Evolutionary conservation across 2,888 invertebrate genomes (phyloP), one percentile per base, ranked within the genome.

Genomic region (Heliconius charithonia): DNA sequence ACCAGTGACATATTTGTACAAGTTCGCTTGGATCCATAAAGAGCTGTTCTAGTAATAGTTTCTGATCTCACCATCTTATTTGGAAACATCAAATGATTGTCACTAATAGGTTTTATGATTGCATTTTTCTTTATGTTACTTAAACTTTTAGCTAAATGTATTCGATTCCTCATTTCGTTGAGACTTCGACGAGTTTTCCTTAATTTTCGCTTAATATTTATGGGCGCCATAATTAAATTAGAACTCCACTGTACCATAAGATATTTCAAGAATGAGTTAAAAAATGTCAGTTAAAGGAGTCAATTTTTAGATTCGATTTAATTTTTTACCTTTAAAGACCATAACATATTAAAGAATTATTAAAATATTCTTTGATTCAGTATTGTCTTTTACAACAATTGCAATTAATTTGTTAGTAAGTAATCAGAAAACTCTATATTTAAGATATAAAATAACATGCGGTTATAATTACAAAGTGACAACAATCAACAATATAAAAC

Each of bases 101-200:
- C 85, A 75, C 92, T 92, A 73, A 93, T 86, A 74, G 63, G 56
- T 71, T 83, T 84, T 63, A 73, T 77, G 12, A 32, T 56, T 62
- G 66, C 77, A 74, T 81, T 82, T n/a, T 67, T 74, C 63, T 80
- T 80, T 69, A 83, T 63, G 3, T 63, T 56, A 51, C 6, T 56
- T 41, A 10, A 51, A 67, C 79, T 67, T 75, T 76, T 77, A 78
- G 76, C 76, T 66, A 75, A 37, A 63, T 66, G 87, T 73, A 88
- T 88, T 80, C 88, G 87, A 84, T 90, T 93, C 83, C 91, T 89
- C 70, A 93, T 84, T 87, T 93, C 91, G 81, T 94, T 88, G 10
- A 93, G 85, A 81, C 87, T 89, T 84, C 89, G 93, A 37, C 93
- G 88, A 37, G 92, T 92, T 88, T 87, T 91, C 67, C 89, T 93